Base-by-base conservation (phyloP, 2,113 vertebrate genomes). In the Callipepla squamata region DNA sequence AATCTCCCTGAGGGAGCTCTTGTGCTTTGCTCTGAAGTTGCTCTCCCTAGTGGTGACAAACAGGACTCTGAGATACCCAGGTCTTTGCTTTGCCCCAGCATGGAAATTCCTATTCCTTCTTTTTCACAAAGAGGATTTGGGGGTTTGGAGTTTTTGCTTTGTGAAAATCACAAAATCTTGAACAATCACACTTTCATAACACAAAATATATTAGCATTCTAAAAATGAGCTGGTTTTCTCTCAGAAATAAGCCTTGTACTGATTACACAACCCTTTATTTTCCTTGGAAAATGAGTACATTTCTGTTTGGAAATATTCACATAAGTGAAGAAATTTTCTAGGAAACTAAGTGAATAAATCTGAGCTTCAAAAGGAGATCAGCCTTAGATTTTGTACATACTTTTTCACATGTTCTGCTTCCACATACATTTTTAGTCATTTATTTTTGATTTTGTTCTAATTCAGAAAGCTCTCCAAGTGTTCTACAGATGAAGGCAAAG, bases 171-270 rank as follows among this genome's bases (percentile, higher is more conserved):
- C 85, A 90, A 80, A 93, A 90, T 89, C 55, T 32, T 70, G 87
- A 91, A 93, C 57, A 51, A 89, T 94, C 94, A 95, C 82, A 96
- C 87, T 94, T 95, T 45, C 40, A 28, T 95, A 96, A 96, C 28
- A 2, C 61, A 96, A 96, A 87, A 88, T 94, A 94, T 87, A 93
- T 92, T 96, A 92, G 83, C 65, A 78, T 80, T 85, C 57, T 86
- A 88, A 78, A 92, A 94, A 80, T 40, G 72, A 90, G 57, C 68
- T 69, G 75, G 76, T 65, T 92, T 87, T 82, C 76, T 89, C 87
- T 76, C 91, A 94, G 73, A 95, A 96, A 78, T 87, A 48, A 9
- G 30, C 74, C 79, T 96, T 93, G 73, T 20, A 94, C 86, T 91
- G 61, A 95, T 96, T 94, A 93, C 11, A 75, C 9, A 57, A 75